Percentiles rank a stretch among this genome's conserved stretches.
These are phyloP conservation scores for Dinoponera quadriceps DNA, from an alignment of 1,140 invertebrate genomes.

Conservation along the genomic window DNA sequence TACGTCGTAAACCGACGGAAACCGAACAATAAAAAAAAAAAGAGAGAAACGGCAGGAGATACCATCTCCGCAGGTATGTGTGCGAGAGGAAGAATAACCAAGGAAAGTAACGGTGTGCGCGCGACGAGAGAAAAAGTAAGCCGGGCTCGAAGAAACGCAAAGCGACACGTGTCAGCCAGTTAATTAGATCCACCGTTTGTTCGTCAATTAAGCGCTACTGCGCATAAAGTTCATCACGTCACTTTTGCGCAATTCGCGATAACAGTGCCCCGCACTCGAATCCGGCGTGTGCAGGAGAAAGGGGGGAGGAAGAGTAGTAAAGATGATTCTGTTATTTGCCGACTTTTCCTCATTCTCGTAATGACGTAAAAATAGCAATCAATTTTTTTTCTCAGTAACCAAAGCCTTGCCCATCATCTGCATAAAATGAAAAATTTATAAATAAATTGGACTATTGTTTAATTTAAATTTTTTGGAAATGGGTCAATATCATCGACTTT, in stretches of 20 bases:
- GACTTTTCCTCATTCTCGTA: too few relatives aligned
- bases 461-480: too few relatives aligned
- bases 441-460: too few relatives aligned
- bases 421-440: too few relatives aligned
- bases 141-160: conserved; percentile 20
- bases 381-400: too few relatives aligned
- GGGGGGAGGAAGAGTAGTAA: too few relatives aligned
- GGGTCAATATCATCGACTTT: too few relatives aligned
- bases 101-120: conserved; percentile 38
- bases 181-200: conserved; percentile 22
- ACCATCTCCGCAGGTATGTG: neutral
- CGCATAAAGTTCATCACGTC: neutral
- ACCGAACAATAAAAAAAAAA: neutral
- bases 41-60: neutral
- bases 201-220: conserved; percentile 2
- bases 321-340: too few relatives aligned
- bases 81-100: conserved; percentile 32
- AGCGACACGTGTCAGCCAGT: neutral
- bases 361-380: too few relatives aligned
- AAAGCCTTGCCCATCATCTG: too few relatives aligned
- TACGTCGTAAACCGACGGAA: neutral
- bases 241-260: conserved; percentile 29
- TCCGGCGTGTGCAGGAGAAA: too few relatives aligned
- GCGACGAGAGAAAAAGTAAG: conserved; percentile 29
- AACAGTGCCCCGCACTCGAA: neutral